phyloP scores from a whole-genome alignment of 2,888 invertebrate species.

The Camponotus fellah region DNA sequence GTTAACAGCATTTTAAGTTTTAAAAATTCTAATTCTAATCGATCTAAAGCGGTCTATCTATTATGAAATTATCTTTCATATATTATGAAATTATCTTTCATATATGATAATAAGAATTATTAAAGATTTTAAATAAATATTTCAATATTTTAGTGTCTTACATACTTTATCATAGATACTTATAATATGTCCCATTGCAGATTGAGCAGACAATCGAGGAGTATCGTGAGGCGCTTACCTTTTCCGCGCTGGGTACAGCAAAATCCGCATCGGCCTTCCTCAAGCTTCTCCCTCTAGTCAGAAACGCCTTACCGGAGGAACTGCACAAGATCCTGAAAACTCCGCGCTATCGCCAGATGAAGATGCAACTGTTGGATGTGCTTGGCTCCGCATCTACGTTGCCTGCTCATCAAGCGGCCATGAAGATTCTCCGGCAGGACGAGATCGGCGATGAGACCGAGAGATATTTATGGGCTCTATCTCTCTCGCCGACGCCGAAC shows the following conservation, averaged over 20 bases:
- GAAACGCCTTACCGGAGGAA: slow-evolving; percentile 88
- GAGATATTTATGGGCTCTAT: slow-evolving; percentile 91
- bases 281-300: slow-evolving; percentile 88
- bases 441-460: slow-evolving; percentile 89
- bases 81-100: not conserved
- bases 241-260: slow-evolving; percentile 88
- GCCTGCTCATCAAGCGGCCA: slow-evolving; percentile 90
- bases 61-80: not conserved
- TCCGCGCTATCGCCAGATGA: slow-evolving; percentile 88
- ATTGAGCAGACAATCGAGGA: slow-evolving; percentile 87
- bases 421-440: slow-evolving; percentile 88
- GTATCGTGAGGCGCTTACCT: slow-evolving; percentile 87
- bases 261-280: slow-evolving; percentile 90
- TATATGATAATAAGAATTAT: not conserved
- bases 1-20: not conserved
- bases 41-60: too few relatives aligned
- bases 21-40: not conserved
- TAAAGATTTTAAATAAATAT: not conserved
- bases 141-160: not conserved
- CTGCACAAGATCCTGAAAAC: slow-evolving; percentile 88
- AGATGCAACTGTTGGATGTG: slow-evolving; percentile 90
- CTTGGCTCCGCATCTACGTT: slow-evolving; percentile 91
- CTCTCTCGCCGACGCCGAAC: slow-evolving; percentile 88
- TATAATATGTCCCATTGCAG: slow-evolving; percentile 82
- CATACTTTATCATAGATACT: not conserved